These are phyloP conservation scores for Acleris emargana DNA, from an alignment of 2,888 invertebrate species.

Conservation along the genomic window DNA sequence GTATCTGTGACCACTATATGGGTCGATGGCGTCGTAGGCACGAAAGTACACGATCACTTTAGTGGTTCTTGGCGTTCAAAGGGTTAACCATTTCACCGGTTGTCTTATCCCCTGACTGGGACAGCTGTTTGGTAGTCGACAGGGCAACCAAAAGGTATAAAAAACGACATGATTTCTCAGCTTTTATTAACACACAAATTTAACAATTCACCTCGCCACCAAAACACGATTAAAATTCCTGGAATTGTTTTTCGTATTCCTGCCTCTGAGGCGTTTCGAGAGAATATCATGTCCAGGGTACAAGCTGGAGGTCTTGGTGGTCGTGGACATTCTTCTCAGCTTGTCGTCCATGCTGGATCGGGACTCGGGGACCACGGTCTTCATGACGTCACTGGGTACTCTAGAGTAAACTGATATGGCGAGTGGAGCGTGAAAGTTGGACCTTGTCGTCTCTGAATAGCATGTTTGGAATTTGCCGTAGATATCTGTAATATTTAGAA, in stretches of 20 bases:
- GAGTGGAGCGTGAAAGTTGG: background rate
- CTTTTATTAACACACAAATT: background rate
- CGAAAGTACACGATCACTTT: too few relatives aligned
- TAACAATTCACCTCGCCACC: background rate
- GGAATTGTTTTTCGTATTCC: background rate
- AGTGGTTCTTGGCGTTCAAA: too few relatives aligned
- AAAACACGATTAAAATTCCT: background rate
- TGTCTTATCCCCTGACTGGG: too few relatives aligned
- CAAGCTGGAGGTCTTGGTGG: slow-evolving; percentile 2
- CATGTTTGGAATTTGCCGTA: slow-evolving; percentile 8
- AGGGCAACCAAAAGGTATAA: too few relatives aligned
- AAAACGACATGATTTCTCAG: too few relatives aligned
- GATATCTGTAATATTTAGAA: background rate
- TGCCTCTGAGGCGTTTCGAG: background rate
- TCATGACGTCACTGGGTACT: background rate
- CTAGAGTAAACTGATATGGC: background rate
- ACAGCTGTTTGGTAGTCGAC: too few relatives aligned
- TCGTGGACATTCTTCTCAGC: slow-evolving; percentile 1
- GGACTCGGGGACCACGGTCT: background rate
- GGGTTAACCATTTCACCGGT: too few relatives aligned
- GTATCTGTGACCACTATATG: too few relatives aligned
- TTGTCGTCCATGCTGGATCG: background rate
- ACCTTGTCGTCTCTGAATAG: background rate
- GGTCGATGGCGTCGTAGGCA: too few relatives aligned
- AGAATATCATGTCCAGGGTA: slow-evolving; percentile 14